Evolutionary conservation across 2,888 invertebrate species (phyloP), one percentile per base, ranked within the genome.

Genomic region (Eledone cirrhosa): DNA sequence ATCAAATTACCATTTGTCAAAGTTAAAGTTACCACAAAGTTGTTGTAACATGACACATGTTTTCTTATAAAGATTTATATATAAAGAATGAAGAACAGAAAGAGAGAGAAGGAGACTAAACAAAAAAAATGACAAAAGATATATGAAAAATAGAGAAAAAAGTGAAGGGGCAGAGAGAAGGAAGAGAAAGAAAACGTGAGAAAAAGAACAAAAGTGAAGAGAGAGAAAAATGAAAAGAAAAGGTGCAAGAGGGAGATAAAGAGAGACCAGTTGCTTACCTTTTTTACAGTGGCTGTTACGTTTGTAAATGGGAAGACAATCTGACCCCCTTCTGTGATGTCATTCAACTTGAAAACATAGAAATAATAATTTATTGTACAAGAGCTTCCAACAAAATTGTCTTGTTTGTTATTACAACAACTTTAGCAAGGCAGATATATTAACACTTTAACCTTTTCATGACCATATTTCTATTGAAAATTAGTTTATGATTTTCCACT

Each of bases 221-320:
- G 63, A 63, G 14, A 63, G 63, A 63, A 1, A 63, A 16, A 53
- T 53, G 53, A 53, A n/a, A 16, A 24, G n/a, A 63, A n/a, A 5
- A 63, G n/a, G 33, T 5, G 41, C 0, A 11, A 41, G 41, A 41
- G 41, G 3, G 41, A 3, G 41, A 41, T 5, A 41, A 11, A 74
- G 41, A 19, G 74, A 22, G 47, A 76, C 48, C 7, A 41, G 24
- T 47, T 48, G 41, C 48, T 76, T 48, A 76, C 76, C 76, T 76
- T 76, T 48, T 76, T 76, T 8, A 48, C 47, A 47, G 76, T 76
- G 7, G 48, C 48, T 14, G 47, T 76, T 7, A 76, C 47, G 27
- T 48, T 48, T 5, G 5, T 3, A 47, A 76, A 48, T 76, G 76
- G 76, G 48, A 76, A 76, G 19, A 48, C 76, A 11, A 76, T 76